Evolutionary conservation across 2,888 invertebrate species (phyloP).

Genomic region (Ditula angustiorana): DNA sequence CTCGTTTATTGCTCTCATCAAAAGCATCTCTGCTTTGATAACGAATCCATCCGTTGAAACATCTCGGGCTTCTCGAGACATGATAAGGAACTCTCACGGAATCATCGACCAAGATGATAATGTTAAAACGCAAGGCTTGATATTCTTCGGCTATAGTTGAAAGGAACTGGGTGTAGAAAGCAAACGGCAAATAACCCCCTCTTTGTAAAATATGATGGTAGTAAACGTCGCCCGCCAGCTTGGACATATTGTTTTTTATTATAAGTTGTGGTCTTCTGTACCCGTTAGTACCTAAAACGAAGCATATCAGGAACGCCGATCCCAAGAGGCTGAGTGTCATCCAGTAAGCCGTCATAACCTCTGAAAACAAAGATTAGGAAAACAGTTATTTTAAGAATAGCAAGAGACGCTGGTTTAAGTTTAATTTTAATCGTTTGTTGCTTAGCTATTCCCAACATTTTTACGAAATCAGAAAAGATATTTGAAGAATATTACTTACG

Average conservation of each 20-base stretch:
- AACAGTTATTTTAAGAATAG: background rate
- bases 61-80: constrained; percentile 51
- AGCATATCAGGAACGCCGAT: constrained; percentile 70
- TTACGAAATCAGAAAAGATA: too few relatives aligned
- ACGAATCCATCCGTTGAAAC: constrained; percentile 59
- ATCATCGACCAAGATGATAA: constrained; percentile 73
- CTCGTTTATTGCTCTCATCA: constrained; percentile 54
- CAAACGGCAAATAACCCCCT: constrained; percentile 56
- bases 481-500: too few relatives aligned
- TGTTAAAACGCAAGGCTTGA: constrained; percentile 62
- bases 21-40: constrained; percentile 46
- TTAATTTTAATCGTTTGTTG: too few relatives aligned
- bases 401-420: background rate
- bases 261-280: constrained; percentile 62
- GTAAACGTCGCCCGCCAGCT: constrained; percentile 64
- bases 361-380: constrained; percentile 59
- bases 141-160: constrained; percentile 64
- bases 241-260: constrained; percentile 59
- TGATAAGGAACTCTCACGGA: constrained; percentile 50
- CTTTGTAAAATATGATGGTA: constrained; percentile 65
- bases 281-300: constrained; percentile 64
- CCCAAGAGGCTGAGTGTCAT: constrained; percentile 70
- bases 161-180: constrained; percentile 63
- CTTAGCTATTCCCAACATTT: too few relatives aligned
- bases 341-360: constrained; percentile 75